These are phyloP conservation scores for Tetrax tetrax DNA, from an alignment of 2,113 vertebrate genomes.

Conservation along the genomic window DNA sequence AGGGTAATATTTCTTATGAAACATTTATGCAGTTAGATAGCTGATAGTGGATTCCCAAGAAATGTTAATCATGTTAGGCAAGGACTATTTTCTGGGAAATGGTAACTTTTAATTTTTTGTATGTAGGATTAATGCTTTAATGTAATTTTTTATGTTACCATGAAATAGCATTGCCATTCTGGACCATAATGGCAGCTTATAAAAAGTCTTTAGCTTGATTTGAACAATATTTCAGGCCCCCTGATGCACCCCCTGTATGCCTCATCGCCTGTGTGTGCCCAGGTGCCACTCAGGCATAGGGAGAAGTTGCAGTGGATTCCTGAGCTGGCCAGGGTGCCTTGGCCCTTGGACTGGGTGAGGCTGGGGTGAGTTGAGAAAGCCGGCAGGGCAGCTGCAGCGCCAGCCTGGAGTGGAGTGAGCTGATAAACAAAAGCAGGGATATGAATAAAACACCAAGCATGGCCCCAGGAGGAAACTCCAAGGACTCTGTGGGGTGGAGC, in stretches of 20 bases:
- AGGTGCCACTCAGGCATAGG: fast-evolving
- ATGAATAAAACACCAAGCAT: not conserved
- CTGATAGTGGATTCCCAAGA: not conserved
- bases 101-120: not conserved
- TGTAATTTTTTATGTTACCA: not conserved
- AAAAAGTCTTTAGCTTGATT: not conserved
- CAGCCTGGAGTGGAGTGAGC: not conserved
- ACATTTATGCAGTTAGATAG: not conserved
- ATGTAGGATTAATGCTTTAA: not conserved
- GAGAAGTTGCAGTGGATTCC: not conserved
- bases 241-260: fast-evolving
- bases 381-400: not conserved
- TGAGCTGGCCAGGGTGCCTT: fast-evolving
- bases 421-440: not conserved
- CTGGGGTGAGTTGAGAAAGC: not conserved
- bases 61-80: not conserved
- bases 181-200: not conserved
- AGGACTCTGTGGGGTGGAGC: not conserved
- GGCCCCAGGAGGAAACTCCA: not conserved
- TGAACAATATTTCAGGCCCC: not conserved
- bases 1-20: not conserved
- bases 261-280: not conserved
- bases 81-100: not conserved
- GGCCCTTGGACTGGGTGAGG: not conserved
- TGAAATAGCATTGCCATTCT: not conserved